These are phyloP conservation scores for Saturnia pavonia DNA, from an alignment of 2,888 invertebrate species.

Conservation along the genomic window DNA sequence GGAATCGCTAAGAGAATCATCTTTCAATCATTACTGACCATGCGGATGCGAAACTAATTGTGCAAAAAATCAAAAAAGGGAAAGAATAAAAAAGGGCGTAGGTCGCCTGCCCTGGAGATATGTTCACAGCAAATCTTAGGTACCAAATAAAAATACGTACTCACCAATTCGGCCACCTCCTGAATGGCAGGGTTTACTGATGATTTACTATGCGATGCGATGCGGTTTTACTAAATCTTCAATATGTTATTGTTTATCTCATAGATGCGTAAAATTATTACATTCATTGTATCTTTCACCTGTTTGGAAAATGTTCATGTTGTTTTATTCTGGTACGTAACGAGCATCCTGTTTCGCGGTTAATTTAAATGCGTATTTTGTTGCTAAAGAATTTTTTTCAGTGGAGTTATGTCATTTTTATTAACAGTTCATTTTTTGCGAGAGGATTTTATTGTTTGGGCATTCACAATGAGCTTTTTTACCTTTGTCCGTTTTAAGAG, in stretches of 20 bases:
- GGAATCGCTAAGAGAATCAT: conserved; percentile 50
- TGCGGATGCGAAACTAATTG: no score
- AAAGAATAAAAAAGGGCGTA: no score
- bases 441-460: conserved; percentile 21
- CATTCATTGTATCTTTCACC: conserved; percentile 50
- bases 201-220: no score
- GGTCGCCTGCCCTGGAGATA: no score
- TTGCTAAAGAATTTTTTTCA: conserved; percentile 55
- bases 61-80: no score
- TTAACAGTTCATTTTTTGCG: conserved; percentile 32
- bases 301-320: conserved; percentile 60
- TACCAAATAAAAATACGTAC: no score
- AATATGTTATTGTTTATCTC: conserved; percentile 48
- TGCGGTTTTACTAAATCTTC: no score
- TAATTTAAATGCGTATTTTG: conserved; percentile 74
- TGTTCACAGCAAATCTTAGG: no score
- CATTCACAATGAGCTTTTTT: conserved; percentile 17
- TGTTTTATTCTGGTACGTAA: conserved; percentile 58
- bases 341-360: conserved; percentile 72
- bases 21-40: no score
- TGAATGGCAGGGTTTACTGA: no score
- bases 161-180: no score
- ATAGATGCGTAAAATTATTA: conserved; percentile 29
- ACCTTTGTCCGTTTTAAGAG: conserved; percentile 13
- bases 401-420: conserved; percentile 55